Evolutionary conservation across 1,140 invertebrate genomes (phyloP), one percentile per base, ranked within the genome.

Genomic region (Micrasema minimum): DNA sequence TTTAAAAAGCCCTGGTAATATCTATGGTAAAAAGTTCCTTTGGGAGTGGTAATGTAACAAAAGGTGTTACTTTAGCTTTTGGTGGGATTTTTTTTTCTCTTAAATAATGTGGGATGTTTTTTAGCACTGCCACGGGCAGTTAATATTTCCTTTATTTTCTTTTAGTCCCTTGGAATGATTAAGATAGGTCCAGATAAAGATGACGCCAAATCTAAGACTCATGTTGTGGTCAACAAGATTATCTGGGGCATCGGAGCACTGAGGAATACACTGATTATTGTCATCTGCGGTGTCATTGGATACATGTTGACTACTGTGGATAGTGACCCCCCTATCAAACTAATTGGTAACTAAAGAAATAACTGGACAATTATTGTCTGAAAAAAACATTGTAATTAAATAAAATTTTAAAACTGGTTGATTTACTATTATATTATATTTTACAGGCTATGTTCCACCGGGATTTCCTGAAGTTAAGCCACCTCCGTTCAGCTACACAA

Each of bases 231-330:
- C 1, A 89, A 83, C 38, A 86, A 85, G 69, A 75, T 82, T 1
- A 75, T 90, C 64, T 92, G 90, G 88, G 83, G 90, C 64, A 50
- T 90, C 55, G 88, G 87, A 41, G 89, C 91, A 0, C 88, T 88
- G 18, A 85, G 92, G 43, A 94, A 94, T 79, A 92, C 92, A 4
- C 85, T 93, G 12, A 85, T 93, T 0, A 92, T 94, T 0, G 83
- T 94, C 11, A 71, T 86, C 2, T 88, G 87, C 70, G 87, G 90
- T 1, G 75, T 83, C 4, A 79, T 90, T 11, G 89, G 90, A 51
- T 85, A 80, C 77, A 80, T 80, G 77, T 84, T 85, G 73, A 79
- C 80, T 74, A 59, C 75, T 6, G 74, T 77, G 1, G 78, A 79
- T n/a, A 80, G 80, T 37, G 43, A 77, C 9, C 75, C 85, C 12